phyloP scores from a whole-genome alignment of 2,888 invertebrate genomes.

The Baccha elongata region DNA sequence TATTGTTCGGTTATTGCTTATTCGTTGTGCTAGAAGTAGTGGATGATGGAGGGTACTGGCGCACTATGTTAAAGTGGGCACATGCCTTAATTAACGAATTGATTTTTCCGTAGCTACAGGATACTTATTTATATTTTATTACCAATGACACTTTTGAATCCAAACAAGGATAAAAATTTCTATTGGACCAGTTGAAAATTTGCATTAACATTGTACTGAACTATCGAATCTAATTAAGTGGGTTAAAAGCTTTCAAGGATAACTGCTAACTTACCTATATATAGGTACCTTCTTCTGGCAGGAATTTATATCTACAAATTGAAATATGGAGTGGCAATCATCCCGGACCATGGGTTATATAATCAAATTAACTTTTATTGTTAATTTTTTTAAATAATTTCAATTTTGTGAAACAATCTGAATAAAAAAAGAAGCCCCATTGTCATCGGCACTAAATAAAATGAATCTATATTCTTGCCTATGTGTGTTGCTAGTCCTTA shows the following conservation, averaged over 20 bases:
- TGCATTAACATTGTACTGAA: conserved; percentile 29
- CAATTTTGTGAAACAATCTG: conserved; percentile 1
- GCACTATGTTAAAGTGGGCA: conserved; percentile 41
- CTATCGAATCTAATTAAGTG: conserved; percentile 53
- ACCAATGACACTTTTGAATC: conserved; percentile 30
- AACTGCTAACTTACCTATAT: background rate
- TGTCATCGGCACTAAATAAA: background rate
- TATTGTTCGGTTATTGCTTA: conserved; percentile 70
- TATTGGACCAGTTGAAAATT: conserved; percentile 8
- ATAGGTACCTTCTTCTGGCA: background rate
- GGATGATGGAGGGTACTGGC: background rate
- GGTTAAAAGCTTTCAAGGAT: background rate
- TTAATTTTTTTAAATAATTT: conserved; percentile 10
- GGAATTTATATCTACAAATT: background rate
- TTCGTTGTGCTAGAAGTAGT: conserved; percentile 36
- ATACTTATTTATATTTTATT: conserved; percentile 52
- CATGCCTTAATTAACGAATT: conserved; percentile 58
- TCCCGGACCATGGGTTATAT: background rate
- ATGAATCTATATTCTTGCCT: background rate
- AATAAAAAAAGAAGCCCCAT: background rate
- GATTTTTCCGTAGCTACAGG: conserved; percentile 47
- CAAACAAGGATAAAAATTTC: background rate
- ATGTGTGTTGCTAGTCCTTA: background rate
- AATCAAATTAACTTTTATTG: conserved; percentile 19
- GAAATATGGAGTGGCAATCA: conserved; percentile 3